Base-by-base conservation (phyloP, 2,888 invertebrate genomes). In the Drosophila colorata region DNA sequence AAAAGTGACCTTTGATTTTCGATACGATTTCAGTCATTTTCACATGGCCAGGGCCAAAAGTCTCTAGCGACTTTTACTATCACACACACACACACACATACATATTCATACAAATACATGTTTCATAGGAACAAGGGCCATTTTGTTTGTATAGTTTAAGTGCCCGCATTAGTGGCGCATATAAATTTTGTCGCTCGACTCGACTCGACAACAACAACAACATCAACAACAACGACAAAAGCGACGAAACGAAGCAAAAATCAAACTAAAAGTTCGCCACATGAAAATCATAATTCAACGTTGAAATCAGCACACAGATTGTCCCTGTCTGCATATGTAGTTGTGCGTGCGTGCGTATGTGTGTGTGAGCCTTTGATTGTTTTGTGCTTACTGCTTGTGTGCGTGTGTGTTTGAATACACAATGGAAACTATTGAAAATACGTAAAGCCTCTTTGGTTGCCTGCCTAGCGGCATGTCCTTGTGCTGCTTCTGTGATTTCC, bases 1-100 rank as follows among this genome's bases (percentile, higher is more conserved):
- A 85, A 85, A 85, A 85, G 85, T 84, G 85, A 85, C 85, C 85
- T 85, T 87, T 85, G 87, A 85, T 85, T 87, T 81, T 81, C 85
- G 87, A 80, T 87, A 81, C 85, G 85, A 85, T 75, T 85, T 81
- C 78, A 85, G 77, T 84, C 80, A 84, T 84, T 83, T 86, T 80
- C 83, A 72, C 83, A 86, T 83, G 83, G 86, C 78, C 78, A 75
- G 73, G 63, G 75, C 78, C 75, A 82, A 70, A 75, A 84, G 87
- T 85, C 84, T 87, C 84, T 47, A 84, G 84, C 63, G 84, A 72
- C 67, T 65, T 66, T 77, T 63, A 52, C 74, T 67, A 33, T 38
- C 61, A 47, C 23, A 41, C 53, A 58, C 44, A 44, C 3, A 60
- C 6, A 43, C 2, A 60, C 37, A 46, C 4, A 28, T 4, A 58